These are phyloP conservation scores for Sturmia bella DNA, from an alignment of 2,888 invertebrate species.

Conservation along the genomic window DNA sequence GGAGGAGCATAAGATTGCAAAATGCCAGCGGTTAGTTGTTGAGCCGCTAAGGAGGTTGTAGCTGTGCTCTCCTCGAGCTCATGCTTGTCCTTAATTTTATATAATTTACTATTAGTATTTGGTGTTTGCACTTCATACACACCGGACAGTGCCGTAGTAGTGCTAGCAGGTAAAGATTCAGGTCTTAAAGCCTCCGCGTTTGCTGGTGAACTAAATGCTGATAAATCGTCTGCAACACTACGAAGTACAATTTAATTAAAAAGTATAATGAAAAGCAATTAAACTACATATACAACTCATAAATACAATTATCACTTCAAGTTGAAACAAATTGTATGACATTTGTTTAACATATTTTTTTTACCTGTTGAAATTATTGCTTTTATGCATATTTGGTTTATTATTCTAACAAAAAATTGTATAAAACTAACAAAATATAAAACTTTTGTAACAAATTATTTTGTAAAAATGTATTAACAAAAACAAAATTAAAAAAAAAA, in stretches of 20 bases:
- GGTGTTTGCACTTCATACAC: conserved; percentile 13
- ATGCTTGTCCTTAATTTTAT: neutral
- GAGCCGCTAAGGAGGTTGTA: conserved; percentile 72
- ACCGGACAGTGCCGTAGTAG: neutral
- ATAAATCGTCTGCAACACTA: conserved; percentile 62
- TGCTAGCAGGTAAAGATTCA: conserved; percentile 7
- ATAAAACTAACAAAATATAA: conserved; percentile 39
- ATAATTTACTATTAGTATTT: conserved; percentile 22
- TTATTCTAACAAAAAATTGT: conserved; percentile 17
- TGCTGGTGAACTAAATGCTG: conserved; percentile 37
- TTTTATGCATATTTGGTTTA: conserved; percentile 74
- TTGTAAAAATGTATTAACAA: conserved; percentile 36
- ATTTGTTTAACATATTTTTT: neutral
- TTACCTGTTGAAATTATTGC: conserved; percentile 77
- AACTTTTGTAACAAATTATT: conserved; percentile 35
- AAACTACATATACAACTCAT: no score
- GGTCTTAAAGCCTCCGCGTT: conserved; percentile 39
- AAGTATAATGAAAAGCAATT: conserved; percentile 11
- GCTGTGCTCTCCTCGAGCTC: neutral
- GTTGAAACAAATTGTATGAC: neutral
- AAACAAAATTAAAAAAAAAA: conserved; percentile 36
- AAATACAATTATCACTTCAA: no score
- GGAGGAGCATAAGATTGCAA: conserved; percentile 78
- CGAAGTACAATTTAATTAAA: neutral
- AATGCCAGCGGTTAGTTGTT: conserved; percentile 77